A percentile compares a stretch with the other conserved stretches of the same genome.
Evolutionary conservation across 2,888 invertebrate genomes (phyloP).

Genomic region (Apomyelois bistriatella): DNA sequence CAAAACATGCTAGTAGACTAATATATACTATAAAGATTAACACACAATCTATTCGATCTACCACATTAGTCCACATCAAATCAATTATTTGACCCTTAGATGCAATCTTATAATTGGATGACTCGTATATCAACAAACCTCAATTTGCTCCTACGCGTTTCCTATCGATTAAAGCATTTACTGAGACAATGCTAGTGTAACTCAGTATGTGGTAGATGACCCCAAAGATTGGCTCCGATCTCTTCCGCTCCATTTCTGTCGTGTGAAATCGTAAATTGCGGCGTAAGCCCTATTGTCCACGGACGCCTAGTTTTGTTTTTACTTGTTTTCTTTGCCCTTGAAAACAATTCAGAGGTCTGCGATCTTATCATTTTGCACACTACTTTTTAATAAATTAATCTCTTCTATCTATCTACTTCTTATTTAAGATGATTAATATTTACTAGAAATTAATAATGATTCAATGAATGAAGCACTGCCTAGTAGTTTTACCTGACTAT

Average conservation of each 20-base stretch:
- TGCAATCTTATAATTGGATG: slow-evolving; percentile 21
- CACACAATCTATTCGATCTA: background rate
- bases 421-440: too few species aligned
- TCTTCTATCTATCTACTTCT: too few species aligned
- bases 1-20: too few species aligned
- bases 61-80: background rate
- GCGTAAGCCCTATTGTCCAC: slow-evolving; percentile 3
- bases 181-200: slow-evolving; percentile 23
- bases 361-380: too few species aligned
- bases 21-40: too few species aligned
- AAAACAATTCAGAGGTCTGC: background rate
- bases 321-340: background rate
- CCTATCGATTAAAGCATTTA: slow-evolving; percentile 23
- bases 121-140: slow-evolving; percentile 16
- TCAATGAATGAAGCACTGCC: too few species aligned
- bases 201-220: slow-evolving; percentile 21
- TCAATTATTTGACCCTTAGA: slow-evolving; percentile 16
- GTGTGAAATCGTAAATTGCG: slow-evolving; percentile 23
- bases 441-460: too few species aligned
- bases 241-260: slow-evolving; percentile 23
- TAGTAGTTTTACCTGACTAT: too few species aligned
- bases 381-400: too few species aligned
- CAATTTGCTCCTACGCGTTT: slow-evolving; percentile 15
- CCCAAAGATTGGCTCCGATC: slow-evolving; percentile 21
- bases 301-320: too few species aligned